These are phyloP conservation scores for Elaphurus davidianus DNA, from an alignment of 2,113 vertebrate species.

Conservation along the genomic window DNA sequence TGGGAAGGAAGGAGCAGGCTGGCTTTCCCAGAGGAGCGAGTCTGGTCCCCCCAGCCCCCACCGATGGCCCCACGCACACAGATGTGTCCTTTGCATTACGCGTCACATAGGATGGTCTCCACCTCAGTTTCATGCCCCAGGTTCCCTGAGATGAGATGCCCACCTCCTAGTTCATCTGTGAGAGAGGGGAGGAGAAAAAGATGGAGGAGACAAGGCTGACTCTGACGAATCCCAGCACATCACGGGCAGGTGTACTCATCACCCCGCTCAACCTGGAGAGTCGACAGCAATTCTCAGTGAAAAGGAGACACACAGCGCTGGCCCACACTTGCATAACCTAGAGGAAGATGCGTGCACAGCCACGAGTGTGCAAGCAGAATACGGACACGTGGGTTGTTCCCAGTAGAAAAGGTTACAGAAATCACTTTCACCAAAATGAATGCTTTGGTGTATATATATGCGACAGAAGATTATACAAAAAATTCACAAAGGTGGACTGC, in stretches of 20 bases:
- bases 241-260: fast-evolving
- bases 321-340: not conserved
- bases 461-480: fast-evolving
- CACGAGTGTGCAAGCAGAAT: fast-evolving
- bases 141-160: not conserved
- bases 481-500: too few relatives aligned
- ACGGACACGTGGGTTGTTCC: fast-evolving
- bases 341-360: not conserved
- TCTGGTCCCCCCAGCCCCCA: not conserved
- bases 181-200: not conserved
- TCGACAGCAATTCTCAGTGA: not conserved
- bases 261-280: fast-evolving
- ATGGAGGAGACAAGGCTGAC: not conserved
- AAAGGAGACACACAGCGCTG: fast-evolving
- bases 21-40: not conserved
- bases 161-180: not conserved
- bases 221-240: too few relatives aligned
- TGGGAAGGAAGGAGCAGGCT: too few relatives aligned
- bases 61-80: fast-evolving
- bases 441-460: fast-evolving
- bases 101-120: fast-evolving
- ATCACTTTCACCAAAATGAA: not conserved
- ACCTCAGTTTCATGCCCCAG: not conserved
- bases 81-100: not conserved
- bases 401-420: not conserved